Evolutionary conservation across 2,888 invertebrate species (phyloP), one percentile per base, ranked within the genome.

Genomic region (Tiliacea citrago): DNA sequence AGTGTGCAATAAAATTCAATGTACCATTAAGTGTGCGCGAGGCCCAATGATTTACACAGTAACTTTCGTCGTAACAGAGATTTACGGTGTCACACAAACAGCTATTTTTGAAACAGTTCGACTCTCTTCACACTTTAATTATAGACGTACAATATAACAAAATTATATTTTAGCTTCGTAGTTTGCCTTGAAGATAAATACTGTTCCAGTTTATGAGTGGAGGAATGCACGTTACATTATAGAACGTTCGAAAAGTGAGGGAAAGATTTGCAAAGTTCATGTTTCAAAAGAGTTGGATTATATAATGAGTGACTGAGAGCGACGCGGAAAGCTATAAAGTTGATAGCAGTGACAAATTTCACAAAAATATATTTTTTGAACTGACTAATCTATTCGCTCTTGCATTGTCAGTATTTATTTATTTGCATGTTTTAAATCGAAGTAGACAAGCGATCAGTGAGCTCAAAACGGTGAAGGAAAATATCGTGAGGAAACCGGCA

Each of bases 51-150:
- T 96, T 95, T 95, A 95, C 92, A 88, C 88, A 80, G 90, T 88
- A 93, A 94, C 91, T 94, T 95, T 94, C 91, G 92, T 93, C 93
- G 93, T 95, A 93, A 92, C 90, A 79, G 88, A 94, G 94, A 95
- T 95, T 95, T 95, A 95, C 94, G 92, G 93, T 94, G 95, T 94
- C 95, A 93, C 93, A 91, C 91, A 90, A 92, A 92, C 90, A 86
- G 88, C 91, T 96, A 96, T 95, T 95, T 95, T 95, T 93, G 93
- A 93, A 93, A 87, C 91, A 83, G 93, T 93, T 93, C 93, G 91
- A 92, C 93, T 95, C 94, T 93, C 94, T 94, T 93, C 94, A 91
- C 95, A 92, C 92, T 94, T 94, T 95, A 95, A 95, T 93, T 95
- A 95, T 96, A 96, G 95, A 92, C 90, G 90, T 89, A 92, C 93